phyloP scores from a whole-genome alignment of 2,113 vertebrate genomes.

The Crotalus helleri region DNA sequence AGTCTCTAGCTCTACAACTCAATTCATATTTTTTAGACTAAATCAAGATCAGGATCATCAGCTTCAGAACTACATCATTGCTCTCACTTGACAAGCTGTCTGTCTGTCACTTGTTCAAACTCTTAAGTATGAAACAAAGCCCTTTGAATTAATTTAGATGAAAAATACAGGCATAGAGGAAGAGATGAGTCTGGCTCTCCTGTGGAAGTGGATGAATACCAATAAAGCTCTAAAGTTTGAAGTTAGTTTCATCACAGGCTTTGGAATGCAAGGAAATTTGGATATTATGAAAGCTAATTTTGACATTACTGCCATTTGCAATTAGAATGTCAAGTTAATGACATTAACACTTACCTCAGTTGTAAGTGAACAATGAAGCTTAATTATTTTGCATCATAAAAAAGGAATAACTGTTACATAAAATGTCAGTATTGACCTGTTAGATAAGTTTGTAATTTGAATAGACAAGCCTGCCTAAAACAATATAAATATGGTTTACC shows the following conservation, averaged over 20 bases:
- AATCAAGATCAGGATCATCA: not conserved
- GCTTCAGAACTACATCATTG: not conserved
- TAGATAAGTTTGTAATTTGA: not conserved
- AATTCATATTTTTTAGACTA: not conserved
- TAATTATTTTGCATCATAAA: conserved; percentile 15
- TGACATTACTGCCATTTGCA: conserved; percentile 37
- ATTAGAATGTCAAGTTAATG: not conserved
- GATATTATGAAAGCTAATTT: conserved; percentile 31
- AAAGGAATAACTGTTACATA: not conserved
- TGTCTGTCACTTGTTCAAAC: not conserved
- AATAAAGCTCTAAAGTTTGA: not conserved
- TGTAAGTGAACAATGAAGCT: not conserved
- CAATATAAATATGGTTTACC: not conserved
- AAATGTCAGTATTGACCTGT: not conserved
- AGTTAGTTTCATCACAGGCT: conserved; percentile 26
- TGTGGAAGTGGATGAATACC: not conserved
- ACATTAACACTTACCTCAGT: not conserved
- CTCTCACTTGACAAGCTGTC: conserved; percentile 12
- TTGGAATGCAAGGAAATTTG: not conserved
- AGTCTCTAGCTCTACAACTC: not conserved
- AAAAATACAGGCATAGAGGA: not conserved
- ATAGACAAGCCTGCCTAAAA: not conserved
- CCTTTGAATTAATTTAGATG: conserved; percentile 6
- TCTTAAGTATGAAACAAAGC: not conserved
- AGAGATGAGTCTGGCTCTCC: not conserved